Conservation (phyloP, 2,888 invertebrate genomes). For the Neocrepidodera transversa region DNA sequence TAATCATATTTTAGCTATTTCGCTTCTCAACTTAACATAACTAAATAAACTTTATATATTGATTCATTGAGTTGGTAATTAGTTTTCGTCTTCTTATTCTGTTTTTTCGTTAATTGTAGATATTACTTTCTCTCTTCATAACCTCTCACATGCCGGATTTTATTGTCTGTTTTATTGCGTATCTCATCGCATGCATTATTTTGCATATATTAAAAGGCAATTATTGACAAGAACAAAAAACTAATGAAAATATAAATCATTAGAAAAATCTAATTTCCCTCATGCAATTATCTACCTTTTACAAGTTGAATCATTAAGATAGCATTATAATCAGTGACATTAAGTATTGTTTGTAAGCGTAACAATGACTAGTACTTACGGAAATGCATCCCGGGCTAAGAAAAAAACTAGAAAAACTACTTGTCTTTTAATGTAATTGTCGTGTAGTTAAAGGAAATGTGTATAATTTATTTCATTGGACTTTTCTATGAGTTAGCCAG, state of each 20-base stretch:
- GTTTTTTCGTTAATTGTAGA: no score
- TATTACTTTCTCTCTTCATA: no score
- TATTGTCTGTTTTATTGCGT: no score
- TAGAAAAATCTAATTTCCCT: constrained; percentile 34
- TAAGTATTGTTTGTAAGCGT: constrained; percentile 46
- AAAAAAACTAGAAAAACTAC: constrained; percentile 53
- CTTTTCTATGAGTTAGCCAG: constrained; percentile 27
- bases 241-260: constrained; percentile 38
- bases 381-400: constrained; percentile 46
- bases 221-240: constrained; percentile 25
- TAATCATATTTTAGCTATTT: no score
- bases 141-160: no score
- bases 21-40: no score
- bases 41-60: no score
- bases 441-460: constrained; percentile 48
- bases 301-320: constrained; percentile 42
- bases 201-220: no score
- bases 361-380: constrained; percentile 48
- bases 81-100: no score
- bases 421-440: constrained; percentile 55
- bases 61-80: no score
- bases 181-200: no score
- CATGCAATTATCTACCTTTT: constrained; percentile 40
- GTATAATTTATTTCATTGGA: constrained; percentile 33
- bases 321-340: constrained; percentile 48